A percentile compares a stretch with the other conserved stretches of the same genome.
phyloP scores from a whole-genome alignment of 1,140 invertebrate genomes.

The Drosophila aff. region DNA sequence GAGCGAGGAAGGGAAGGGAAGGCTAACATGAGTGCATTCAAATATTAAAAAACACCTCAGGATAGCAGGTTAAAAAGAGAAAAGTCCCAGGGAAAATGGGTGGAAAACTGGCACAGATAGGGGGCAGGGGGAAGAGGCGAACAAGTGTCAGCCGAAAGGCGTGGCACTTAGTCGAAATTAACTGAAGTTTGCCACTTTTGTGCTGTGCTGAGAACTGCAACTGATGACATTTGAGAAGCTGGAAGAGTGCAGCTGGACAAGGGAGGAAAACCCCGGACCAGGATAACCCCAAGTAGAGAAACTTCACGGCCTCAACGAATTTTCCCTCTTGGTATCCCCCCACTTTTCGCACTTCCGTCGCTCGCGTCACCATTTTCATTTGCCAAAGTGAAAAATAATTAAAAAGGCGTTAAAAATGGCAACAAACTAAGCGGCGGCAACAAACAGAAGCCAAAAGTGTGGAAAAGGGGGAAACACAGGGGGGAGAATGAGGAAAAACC shows the following conservation, averaged over 20 bases:
- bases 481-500: background rate
- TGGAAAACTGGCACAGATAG: background rate
- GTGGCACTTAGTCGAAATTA: slow-evolving; percentile 58
- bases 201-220: slow-evolving; percentile 35
- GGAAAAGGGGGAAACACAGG: background rate
- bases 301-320: slow-evolving; percentile 7
- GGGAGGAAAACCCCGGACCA: background rate
- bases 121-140: background rate
- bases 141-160: slow-evolving; percentile 12
- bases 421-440: slow-evolving; percentile 52
- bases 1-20: background rate
- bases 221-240: slow-evolving; percentile 62
- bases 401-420: slow-evolving; percentile 68
- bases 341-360: background rate
- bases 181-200: slow-evolving; percentile 47
- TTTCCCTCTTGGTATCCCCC: background rate
- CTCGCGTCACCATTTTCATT: slow-evolving; percentile 49
- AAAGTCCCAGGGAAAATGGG: background rate
- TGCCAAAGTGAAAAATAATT: slow-evolving; percentile 70
- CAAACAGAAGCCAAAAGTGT: background rate
- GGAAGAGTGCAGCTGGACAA: slow-evolving; percentile 27
- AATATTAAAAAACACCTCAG: slow-evolving; percentile 69
- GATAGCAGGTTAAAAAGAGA: slow-evolving; percentile 27
- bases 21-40: slow-evolving; percentile 61
- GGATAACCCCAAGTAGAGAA: slow-evolving; percentile 16